Conservation (phyloP, 2,113 vertebrate species). For the Promerops cafer region DNA sequence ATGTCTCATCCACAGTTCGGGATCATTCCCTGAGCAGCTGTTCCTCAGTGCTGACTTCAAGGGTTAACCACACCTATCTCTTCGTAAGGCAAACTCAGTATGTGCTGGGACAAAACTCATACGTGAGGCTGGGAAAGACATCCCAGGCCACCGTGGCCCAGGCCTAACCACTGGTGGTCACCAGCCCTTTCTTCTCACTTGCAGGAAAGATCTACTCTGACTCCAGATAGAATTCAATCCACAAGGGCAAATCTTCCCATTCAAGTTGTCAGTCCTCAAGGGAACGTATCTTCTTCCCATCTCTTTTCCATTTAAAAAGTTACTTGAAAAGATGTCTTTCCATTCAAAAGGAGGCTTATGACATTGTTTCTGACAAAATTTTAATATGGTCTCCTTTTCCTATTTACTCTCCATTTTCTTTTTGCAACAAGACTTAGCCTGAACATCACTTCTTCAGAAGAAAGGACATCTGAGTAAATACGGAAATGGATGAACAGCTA, state of each 20-base stretch:
- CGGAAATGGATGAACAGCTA: background rate
- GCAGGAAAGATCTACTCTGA: background rate
- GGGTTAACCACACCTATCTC: background rate
- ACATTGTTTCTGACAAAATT: background rate
- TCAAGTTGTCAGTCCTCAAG: background rate
- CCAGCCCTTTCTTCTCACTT: background rate
- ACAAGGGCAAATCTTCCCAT: background rate
- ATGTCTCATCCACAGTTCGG: background rate
- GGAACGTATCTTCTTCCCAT: background rate
- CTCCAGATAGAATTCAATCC: background rate
- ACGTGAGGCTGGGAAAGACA: background rate
- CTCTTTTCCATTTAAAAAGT: background rate
- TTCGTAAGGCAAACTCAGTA: background rate
- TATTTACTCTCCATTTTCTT: background rate
- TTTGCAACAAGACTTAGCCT: background rate
- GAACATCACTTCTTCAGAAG: background rate
- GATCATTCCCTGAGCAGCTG: background rate
- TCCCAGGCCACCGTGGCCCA: no score
- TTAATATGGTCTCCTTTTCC: background rate
- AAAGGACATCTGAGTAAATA: background rate
- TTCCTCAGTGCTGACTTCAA: background rate
- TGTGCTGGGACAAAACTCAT: background rate
- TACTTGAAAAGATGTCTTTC: background rate
- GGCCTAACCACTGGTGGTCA: background rate
- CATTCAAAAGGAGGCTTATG: background rate